Base-by-base conservation (phyloP, 1,140 invertebrate genomes). In the Papilio glaucus region DNA sequence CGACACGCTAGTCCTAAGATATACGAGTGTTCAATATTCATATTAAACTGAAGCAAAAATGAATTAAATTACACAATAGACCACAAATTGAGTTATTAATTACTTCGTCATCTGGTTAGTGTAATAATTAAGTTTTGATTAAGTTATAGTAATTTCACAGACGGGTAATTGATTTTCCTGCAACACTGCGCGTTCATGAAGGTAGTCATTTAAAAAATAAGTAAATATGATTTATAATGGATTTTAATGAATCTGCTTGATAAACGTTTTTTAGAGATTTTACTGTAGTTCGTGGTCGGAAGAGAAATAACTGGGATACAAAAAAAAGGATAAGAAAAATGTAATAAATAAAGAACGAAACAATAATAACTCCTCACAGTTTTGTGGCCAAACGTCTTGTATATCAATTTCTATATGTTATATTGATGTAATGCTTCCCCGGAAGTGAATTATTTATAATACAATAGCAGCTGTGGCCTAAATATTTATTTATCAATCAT, bases 91-190 rank as follows among this genome's bases (percentile, higher is more conserved):
- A 10, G 21, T 57, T 57, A 57, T 57, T 57, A 57, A 57, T 57
- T 26, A 57, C 21, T 57, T 57, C 24, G 21, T 0, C 21, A 57
- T 49, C 18, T 26, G 49, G 49, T 57, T 57, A 24, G 21, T 57
- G 21, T 57, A 57, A 57, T 57, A 57, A 57, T 57, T 57, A 57
- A 53, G 45, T 53, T 53, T 53, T 53, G 45, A 53, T 53, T 21
- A 53, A 57, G 49, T 57, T 57, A 57, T 24, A 57, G 21, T 57
- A 57, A 57, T 57, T 57, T 57, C 21, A 9, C 49, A 57, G 21
- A 53, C 21, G 21, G 21, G 21, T 57, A 57, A 57, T 57, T 57
- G 49, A 21, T 57, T 57, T 57, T 57, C 49, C 3, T 26, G 21
- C 49, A 24, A 21, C 21, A 21, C 21, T 24, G 49, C 21, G 21